Evolutionary conservation across 2,113 vertebrate genomes (phyloP).

Genomic region (Hippocampus guttulatus): DNA sequence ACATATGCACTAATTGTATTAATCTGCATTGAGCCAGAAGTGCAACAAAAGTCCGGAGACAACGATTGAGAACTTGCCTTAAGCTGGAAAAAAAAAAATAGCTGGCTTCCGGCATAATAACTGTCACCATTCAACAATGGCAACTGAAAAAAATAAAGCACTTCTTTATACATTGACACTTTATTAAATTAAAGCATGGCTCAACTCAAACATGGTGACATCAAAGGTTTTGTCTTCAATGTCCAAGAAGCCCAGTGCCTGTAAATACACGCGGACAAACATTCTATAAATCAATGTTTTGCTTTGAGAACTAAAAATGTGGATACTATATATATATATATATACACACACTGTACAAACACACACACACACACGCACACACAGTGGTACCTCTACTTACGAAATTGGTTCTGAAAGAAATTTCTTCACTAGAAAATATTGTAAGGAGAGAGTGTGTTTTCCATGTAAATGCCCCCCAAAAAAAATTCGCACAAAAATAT

Average conservation of each 20-base stretch:
- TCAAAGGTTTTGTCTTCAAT: constrained; percentile 58
- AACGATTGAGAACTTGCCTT: constrained; percentile 55
- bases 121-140: constrained; percentile 43
- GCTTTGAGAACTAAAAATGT: not conserved
- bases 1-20: constrained; percentile 22
- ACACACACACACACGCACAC: too few relatives aligned
- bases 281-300: not conserved
- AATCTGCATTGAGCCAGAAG: constrained; percentile 38
- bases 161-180: constrained; percentile 59
- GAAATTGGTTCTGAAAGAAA: too few relatives aligned
- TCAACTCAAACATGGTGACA: constrained; percentile 37
- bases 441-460: too few relatives aligned
- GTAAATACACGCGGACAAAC: constrained; percentile 17
- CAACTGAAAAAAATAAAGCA: constrained; percentile 58
- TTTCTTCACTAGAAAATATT: too few relatives aligned
- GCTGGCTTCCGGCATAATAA: constrained; percentile 28
- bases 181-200: constrained; percentile 65
- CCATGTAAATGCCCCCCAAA: too few relatives aligned
- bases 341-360: too few relatives aligned
- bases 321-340: too few relatives aligned
- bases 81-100: constrained; percentile 56
- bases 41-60: constrained; percentile 41
- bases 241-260: constrained; percentile 77
- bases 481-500: too few relatives aligned
- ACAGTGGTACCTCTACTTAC: too few relatives aligned